Percentiles rank a stretch among this genome's conserved stretches.
phyloP scores from a whole-genome alignment of 2,797 vertebrate species.

The Scolopax rusticola region DNA sequence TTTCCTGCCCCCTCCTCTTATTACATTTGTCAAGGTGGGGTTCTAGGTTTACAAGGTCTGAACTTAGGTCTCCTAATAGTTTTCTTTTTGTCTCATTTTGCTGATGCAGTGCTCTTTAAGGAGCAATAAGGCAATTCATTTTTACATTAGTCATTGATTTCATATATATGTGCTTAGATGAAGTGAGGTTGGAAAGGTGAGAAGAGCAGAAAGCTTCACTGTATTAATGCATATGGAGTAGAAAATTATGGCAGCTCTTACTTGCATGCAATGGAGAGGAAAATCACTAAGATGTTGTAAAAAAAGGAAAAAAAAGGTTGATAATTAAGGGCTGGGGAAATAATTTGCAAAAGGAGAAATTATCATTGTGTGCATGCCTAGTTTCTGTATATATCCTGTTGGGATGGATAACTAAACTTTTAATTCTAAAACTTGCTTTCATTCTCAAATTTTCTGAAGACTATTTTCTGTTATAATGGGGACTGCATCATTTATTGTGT shows the following conservation, averaged over 20 bases:
- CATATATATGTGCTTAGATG: not conserved
- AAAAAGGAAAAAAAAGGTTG: not conserved
- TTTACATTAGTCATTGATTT: not conserved
- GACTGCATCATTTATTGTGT: not conserved
- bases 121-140: not conserved
- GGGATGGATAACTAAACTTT: not conserved
- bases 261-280: not conserved
- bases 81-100: not conserved
- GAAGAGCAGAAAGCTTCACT: not conserved
- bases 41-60: not conserved
- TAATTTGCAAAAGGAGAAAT: not conserved
- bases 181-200: not conserved
- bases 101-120: not conserved
- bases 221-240: not conserved
- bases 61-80: not conserved
- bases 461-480: not conserved
- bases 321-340: not conserved
- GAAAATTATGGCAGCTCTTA: not conserved
- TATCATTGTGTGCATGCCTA: not conserved
- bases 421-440: not conserved
- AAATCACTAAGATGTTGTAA: not conserved
- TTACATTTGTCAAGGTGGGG: not conserved
- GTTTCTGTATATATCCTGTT: not conserved
- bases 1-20: not conserved
- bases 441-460: not conserved